Evolutionary conservation across 2,888 invertebrate species (phyloP).

Genomic region (Eristalis arbustorum): DNA sequence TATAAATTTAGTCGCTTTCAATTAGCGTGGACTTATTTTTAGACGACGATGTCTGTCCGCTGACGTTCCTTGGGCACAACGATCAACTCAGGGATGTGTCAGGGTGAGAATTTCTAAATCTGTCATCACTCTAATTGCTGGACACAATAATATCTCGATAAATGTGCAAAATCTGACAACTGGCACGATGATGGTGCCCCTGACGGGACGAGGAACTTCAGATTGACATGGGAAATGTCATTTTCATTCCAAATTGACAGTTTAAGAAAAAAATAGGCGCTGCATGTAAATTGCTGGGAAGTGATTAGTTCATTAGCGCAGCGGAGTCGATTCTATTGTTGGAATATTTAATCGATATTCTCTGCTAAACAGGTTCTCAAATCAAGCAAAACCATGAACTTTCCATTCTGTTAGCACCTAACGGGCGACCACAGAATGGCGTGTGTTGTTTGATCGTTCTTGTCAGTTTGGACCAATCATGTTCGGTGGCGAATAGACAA

Average conservation of each 20-base stretch:
- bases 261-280: background rate
- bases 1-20: slow-evolving; percentile 40
- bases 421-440: background rate
- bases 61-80: background rate
- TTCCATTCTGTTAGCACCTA: background rate
- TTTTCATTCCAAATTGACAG: background rate
- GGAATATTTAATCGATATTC: background rate
- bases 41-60: background rate
- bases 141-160: background rate
- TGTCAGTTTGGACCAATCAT: background rate
- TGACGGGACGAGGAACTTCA: background rate
- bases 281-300: background rate
- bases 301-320: background rate
- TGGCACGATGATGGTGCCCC: background rate
- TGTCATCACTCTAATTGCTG: background rate
- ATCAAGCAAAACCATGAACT: background rate
- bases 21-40: slow-evolving; percentile 44
- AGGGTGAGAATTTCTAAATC: slow-evolving; percentile 25
- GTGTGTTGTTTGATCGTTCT: background rate
- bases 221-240: background rate
- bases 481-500: background rate
- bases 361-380: background rate
- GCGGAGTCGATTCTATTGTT: background rate
- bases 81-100: background rate
- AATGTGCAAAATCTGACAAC: background rate